Base-by-base conservation (phyloP, 2,888 invertebrate species). In the Sinelater perroti region DNA sequence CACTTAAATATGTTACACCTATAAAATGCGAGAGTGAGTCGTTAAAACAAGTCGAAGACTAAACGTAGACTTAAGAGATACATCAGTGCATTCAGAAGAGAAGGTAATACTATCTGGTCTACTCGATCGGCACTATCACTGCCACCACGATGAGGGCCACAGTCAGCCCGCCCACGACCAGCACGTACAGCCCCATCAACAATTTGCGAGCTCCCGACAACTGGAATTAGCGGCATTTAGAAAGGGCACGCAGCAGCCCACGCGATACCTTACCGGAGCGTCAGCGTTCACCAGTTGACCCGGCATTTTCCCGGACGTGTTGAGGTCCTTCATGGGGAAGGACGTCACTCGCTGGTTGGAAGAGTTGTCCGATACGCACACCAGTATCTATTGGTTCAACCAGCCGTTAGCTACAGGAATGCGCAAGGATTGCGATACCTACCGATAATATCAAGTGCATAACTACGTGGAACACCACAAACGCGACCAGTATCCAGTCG, bases 401-500 rank as follows among this genome's bases (percentile, higher is more conserved):
- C n/a, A n/a, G n/a, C n/a, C n/a, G n/a, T n/a, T n/a, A n/a, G n/a
- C n/a, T n/a, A n/a, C n/a, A n/a, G n/a, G n/a, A n/a, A n/a, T n/a
- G n/a, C n/a, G n/a, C n/a, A n/a, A n/a, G n/a, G n/a, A n/a, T n/a
- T n/a, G n/a, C n/a, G n/a, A n/a, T 46, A 79, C 87, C 87, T 81
- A 93, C 93, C 75, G 94, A 91, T 60, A 93, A 84, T 52, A 95
- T 82, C 31, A 97, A 77, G 77, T 97, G 97, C 74, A 93, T 87
- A 54, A 92, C 74, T 38, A 96, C 90, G 75, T 97, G 94, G 80
- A 96, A 91, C 2, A 88, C 88, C 8, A 97, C 93, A 78, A 90
- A 97, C 4, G 89, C 91, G 2, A 92, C 92, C 64, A 97, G 79
- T 58, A 97, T 88, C 87, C 90, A 96, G 64, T 93, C 90, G 71